phyloP scores from a whole-genome alignment of 2,113 vertebrate genomes.

The Himantopus leucocephalus region DNA sequence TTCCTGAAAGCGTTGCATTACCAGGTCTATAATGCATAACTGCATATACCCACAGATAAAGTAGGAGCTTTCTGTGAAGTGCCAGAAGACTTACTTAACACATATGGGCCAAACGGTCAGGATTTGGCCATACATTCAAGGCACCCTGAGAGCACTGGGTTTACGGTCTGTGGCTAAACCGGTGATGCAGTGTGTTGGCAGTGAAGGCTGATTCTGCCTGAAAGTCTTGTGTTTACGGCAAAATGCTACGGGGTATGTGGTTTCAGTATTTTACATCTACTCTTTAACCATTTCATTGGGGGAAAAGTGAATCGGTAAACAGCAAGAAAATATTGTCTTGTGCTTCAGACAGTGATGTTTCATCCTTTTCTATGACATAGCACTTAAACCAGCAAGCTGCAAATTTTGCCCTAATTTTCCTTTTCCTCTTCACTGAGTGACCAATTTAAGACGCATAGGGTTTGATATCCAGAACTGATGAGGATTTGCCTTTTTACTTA shows the following conservation, averaged over 20 bases:
- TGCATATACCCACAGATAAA: neutral
- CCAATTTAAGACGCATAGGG: fast-evolving
- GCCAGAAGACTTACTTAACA: neutral
- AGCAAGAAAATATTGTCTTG: neutral
- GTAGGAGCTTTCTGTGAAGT: neutral
- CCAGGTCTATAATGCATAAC: neutral
- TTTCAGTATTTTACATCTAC: neutral
- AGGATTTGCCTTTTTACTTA: neutral
- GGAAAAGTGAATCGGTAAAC: neutral
- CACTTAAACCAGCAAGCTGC: neutral
- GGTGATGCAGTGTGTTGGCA: neutral
- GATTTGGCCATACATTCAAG: neutral
- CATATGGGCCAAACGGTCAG: neutral
- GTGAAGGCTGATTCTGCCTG: neutral
- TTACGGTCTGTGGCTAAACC: neutral
- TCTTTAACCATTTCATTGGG: neutral
- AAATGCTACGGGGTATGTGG: neutral
- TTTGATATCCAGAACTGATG: neutral
- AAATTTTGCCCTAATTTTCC: neutral
- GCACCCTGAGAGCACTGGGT: neutral
- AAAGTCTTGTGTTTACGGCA: neutral
- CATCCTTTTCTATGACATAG: neutral
- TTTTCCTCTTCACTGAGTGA: neutral
- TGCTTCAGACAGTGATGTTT: neutral
- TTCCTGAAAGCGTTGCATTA: neutral